Evolutionary conservation across 1,140 invertebrate species (phyloP), one percentile per base, ranked within the genome.

Genomic region (Apis laboriosa): DNA sequence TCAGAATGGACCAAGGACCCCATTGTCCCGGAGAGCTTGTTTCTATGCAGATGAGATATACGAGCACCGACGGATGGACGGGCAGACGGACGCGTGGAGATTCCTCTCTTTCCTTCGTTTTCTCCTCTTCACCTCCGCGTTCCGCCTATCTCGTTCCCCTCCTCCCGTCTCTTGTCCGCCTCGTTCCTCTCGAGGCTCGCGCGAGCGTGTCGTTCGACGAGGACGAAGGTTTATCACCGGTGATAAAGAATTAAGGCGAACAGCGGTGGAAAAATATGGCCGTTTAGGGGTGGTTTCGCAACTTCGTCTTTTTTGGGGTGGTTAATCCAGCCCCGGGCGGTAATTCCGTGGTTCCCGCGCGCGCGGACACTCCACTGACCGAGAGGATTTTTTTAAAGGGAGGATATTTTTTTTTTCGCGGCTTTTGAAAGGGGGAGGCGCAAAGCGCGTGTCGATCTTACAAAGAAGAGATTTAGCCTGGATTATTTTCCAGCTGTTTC

Each of bases 41-140:
- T 93, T 92, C 92, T 92, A 93, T 93, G 92, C 92, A 93, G 92
- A 93, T 93, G 92, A 93, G 92, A 90, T 90, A 91, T 88, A 84
- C 87, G 83, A 76, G 86, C 83, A 86, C 73, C 81, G 77, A 84
- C 84, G 73, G 64, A 87, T 74, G 77, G 73, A 87, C 83, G 70
- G 75, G 73, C 71, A 9, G 72, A 66, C 60, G 55, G 67, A 74
- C 78, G 67, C 60, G 67, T 70, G 24, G 68, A 89, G 76, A 84
- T 81, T 74, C 34, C 34, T 43, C 81, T 80, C 72, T 85, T 86
- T 87, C 79, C 83, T 86, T 85, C 77, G 67, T 83, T 43, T 79
- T 68, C 63, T 78, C 64, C 77, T 58, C 53, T 68, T 63, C 70
- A 55, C 51, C 63, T 49, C 28, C 76, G 64, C 72, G 58, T 75